Percentiles rank a stretch among this genome's conserved stretches.
Conservation (phyloP, 2,113 vertebrate genomes). For the Nothoprocta pentlandii region DNA sequence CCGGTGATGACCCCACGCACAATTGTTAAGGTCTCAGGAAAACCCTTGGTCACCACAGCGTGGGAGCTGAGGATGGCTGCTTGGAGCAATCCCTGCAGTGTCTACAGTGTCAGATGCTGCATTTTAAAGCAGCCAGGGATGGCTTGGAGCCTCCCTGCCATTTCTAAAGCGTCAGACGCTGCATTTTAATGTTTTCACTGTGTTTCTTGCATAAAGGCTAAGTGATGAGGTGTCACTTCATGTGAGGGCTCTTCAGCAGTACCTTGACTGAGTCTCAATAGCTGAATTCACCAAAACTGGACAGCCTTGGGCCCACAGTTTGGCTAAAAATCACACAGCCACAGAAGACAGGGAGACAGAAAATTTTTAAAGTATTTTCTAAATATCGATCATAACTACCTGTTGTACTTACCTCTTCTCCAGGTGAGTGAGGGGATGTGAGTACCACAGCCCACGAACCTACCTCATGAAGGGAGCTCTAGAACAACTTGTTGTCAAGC, state of each 20-base stretch:
- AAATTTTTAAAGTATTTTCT: not conserved
- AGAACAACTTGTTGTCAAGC: not conserved
- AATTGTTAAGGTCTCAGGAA: not conserved
- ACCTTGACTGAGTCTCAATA: not conserved
- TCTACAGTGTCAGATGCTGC: not conserved
- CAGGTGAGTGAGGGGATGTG: not conserved
- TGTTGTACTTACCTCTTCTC: not conserved
- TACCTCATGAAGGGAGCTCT: not conserved
- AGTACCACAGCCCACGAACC: not conserved
- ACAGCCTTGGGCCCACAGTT: not conserved
- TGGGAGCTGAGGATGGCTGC: not conserved
- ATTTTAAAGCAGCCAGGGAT: not conserved
- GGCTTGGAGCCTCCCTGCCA: not conserved
- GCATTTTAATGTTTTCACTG: not conserved
- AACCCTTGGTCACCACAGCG: not conserved
- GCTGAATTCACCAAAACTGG: not conserved
- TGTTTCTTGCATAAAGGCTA: not conserved
- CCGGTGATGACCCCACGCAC: not conserved
- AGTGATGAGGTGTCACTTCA: not conserved
- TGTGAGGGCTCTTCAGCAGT: accelerated
- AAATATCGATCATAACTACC: not conserved
- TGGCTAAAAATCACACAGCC: not conserved
- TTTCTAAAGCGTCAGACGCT: not conserved
- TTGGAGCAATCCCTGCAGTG: not conserved
- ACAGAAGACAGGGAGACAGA: too few species aligned